Evolutionary conservation across 2,888 invertebrate genomes (phyloP), one percentile per base, ranked within the genome.

Genomic region (Platerodrilus igneus): DNA sequence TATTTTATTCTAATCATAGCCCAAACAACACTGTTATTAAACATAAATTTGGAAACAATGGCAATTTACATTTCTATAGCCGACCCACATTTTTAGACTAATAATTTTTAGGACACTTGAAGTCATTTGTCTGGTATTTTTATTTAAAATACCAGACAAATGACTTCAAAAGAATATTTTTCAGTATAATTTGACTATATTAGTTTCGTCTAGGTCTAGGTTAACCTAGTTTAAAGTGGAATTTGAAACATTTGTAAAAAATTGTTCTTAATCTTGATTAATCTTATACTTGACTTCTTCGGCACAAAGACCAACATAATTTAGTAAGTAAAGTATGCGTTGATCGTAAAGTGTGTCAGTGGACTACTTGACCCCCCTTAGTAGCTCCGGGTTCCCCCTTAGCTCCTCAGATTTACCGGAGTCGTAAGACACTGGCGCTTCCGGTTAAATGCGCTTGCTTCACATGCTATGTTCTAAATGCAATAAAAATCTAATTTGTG

Each of bases 261-360:
- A n/a, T n/a, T n/a, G 13, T 21, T 11, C 11, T n/a, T 37, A 29
- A 44, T 39, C 40, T 44, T 25, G 36, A 37, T 44, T 33, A 40
- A 43, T 43, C 44, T 44, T 32, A 40, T 42, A 40, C 39, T 40
- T 44, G 40, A 44, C 41, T 45, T 45, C 45, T 45, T 45, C 45
- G 37, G 36, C 34, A 45, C 45, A 45, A 45, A 45, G 45, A 45
- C 37, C 41, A 42, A 31, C 36, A 37, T 34, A 32, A 37, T 41
- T 34, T 33, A 37, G 37, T 37, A 28, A 42, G 42, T 41, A 39
- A 39, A 39, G 39, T 37, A 45, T 51, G 59, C 58, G 59, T 58
- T 55, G 59, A 57, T 57, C 53, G 51, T 53, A 58, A 64, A 59
- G 62, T 64, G 50, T 63, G 64, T 63, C 63, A 62, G 56, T 58